Base-by-base conservation (phyloP, 1,140 invertebrate species). In the Drosophila erecta region DNA sequence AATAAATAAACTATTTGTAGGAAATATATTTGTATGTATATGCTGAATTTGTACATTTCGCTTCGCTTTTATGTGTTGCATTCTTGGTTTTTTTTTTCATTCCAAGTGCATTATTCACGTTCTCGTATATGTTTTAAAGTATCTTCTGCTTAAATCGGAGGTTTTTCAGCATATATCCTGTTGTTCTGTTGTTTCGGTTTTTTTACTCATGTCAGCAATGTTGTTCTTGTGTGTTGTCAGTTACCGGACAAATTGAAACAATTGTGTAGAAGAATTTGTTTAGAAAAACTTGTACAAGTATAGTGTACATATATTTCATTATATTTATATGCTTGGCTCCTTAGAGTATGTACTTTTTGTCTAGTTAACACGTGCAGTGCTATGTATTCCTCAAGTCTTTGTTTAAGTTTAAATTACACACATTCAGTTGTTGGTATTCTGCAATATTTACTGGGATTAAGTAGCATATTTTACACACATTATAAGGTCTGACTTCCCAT, bases 101-200 rank as follows among this genome's bases (percentile, higher is more conserved):
- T 55, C 38, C 51, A 15, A 33, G 35, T 64, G 64, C 59, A 15
- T 61, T 41, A 33, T 64, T 69, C 20, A 57, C 44, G 46, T 71
- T 35, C 40, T 46, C 33, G 24, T 40, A 30, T 35, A 47, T 40
- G 37, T 61, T 55, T 57, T 64, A 67, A 50, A 67, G 46, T 64
- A 67, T 70, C 15, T 73, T 75, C 54, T 37, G 69, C 62, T 27
- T 73, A 70, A 83, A 75, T 83, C 79, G 80, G 79, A 83, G 79
- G 79, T 84, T 79, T 71, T 83, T 83, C 79, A 83, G 80, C 79
- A 84, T 83, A 65, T 83, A 55, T 65, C 20, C 40, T 72, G 47
- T 71, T 64, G 59, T 61, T 76, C 55, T 74, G 47, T 62, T 59
- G 38, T 47, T 60, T 73, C 47, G 40, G 57, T 56, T 62, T 51